phyloP scores from a whole-genome alignment of 2,888 invertebrate species.

The Sympetrum striolatum region DNA sequence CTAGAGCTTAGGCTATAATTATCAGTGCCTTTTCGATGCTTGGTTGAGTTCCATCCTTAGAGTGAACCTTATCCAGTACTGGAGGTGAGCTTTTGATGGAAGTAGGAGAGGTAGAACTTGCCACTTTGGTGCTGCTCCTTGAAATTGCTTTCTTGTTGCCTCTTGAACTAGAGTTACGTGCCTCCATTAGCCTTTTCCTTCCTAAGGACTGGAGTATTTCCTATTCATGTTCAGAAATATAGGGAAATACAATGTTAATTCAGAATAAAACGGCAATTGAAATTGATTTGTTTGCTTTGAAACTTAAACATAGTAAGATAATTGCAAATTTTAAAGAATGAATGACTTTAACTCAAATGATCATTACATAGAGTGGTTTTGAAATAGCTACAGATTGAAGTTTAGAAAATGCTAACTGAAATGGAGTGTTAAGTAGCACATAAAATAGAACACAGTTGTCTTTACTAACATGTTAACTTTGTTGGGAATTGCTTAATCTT shows the following conservation, averaged over 20 bases:
- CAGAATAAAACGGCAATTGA: not conserved
- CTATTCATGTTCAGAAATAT: conserved; percentile 49
- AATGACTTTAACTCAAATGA: too few relatives aligned
- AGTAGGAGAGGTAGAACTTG: conserved; percentile 19
- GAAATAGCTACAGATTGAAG: too few relatives aligned
- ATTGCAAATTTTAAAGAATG: too few relatives aligned
- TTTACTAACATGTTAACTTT: too few relatives aligned
- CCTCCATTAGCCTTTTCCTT: conserved; percentile 67
- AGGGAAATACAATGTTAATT: not conserved
- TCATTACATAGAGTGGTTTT: too few relatives aligned
- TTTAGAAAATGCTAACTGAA: too few relatives aligned
- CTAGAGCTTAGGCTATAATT: not conserved
- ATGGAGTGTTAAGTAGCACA: too few relatives aligned
- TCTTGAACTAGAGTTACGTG: conserved; percentile 45
- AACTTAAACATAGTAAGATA: too few relatives aligned
- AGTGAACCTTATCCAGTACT: conserved; percentile 20
- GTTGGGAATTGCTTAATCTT: too few relatives aligned
- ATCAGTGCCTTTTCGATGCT: not conserved
- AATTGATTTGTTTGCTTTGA: too few relatives aligned
- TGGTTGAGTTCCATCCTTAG: not conserved
- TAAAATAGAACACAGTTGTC: too few relatives aligned
- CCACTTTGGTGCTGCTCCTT: conserved; percentile 48
- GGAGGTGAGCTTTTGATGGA: conserved; percentile 43
- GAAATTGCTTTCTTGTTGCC: conserved; percentile 53
- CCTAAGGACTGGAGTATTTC: conserved; percentile 90